Evolutionary conservation across 2,888 invertebrate species (phyloP).

Genomic region (Parnassius glacialis): DNA sequence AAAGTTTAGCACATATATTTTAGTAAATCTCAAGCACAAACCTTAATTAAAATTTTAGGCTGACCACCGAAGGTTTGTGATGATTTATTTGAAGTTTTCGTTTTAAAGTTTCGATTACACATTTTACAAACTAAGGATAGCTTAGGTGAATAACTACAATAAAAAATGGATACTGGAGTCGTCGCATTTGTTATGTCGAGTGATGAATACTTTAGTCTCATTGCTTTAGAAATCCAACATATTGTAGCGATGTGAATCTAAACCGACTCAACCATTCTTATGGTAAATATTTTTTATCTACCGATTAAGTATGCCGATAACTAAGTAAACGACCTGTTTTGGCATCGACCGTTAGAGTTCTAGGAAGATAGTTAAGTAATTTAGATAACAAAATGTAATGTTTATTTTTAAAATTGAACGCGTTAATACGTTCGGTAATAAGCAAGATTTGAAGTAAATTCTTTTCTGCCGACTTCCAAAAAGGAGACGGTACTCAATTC

Average conservation of each 20-base stretch:
- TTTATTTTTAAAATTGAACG: background rate
- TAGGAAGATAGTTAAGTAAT: constrained; percentile 5
- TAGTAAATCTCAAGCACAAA: no score
- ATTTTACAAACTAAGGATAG: no score
- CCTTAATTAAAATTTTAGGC: no score
- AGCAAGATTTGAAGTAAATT: background rate
- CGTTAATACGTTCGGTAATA: background rate
- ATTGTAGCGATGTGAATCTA: constrained; percentile 5
- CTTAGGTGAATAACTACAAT: no score
- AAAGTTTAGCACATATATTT: no score
- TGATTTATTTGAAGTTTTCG: no score
- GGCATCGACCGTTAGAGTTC: constrained; percentile 15
- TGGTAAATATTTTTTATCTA: constrained; percentile 12
- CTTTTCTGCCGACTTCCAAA: no score
- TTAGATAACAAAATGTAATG: background rate
- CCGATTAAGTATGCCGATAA: constrained; percentile 19
- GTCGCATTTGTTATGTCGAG: no score
- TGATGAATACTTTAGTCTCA: background rate
- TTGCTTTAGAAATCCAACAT: background rate
- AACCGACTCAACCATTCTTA: background rate
- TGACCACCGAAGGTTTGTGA: no score
- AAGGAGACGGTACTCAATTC: no score
- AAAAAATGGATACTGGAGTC: no score
- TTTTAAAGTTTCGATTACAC: no score
- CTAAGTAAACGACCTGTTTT: constrained; percentile 13